A percentile compares a stretch with the other conserved stretches of the same genome.
Evolutionary conservation across 1,140 invertebrate species (phyloP).

Genomic region (Drosophila simulans): DNA sequence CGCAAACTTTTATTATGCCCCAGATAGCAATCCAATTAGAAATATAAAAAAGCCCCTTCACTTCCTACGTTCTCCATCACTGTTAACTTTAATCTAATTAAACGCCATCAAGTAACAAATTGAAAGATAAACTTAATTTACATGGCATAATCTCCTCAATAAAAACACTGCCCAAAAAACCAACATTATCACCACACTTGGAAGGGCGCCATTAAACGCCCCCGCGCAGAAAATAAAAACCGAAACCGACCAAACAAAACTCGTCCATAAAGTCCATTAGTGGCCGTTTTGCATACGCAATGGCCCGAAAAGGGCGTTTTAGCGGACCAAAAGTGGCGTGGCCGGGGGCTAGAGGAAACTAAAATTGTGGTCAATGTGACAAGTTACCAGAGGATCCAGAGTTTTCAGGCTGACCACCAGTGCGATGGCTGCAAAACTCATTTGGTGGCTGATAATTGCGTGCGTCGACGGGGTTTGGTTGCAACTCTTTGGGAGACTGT

Average conservation of each 20-base stretch:
- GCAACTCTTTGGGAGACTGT: constrained; percentile 31
- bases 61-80: constrained; percentile 9
- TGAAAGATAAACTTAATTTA: constrained; percentile 48
- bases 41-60: neutral
- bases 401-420: constrained; percentile 1
- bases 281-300: constrained; percentile 68
- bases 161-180: constrained; percentile 22
- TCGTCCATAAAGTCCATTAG: constrained; percentile 67
- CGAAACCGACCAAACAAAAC: constrained; percentile 48
- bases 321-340: neutral
- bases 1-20: neutral
- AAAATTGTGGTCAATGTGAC: constrained; percentile 63
- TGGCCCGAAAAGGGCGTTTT: constrained; percentile 14
- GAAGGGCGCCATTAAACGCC: constrained; percentile 29
- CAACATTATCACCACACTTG: constrained; percentile 15
- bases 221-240: constrained; percentile 35
- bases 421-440: constrained; percentile 27
- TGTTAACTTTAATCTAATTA: constrained; percentile 29
- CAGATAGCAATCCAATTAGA: constrained; percentile 13
- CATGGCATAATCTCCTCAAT: constrained; percentile 31
- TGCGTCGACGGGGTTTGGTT: constrained; percentile 35
- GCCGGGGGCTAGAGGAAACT: constrained; percentile 30
- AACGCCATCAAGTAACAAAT: constrained; percentile 26
- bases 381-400: constrained; percentile 26
- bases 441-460: constrained; percentile 58